Evolutionary conservation across 2,113 vertebrate species (phyloP), one percentile per base, ranked within the genome.

Genomic region (Fulica atra): DNA sequence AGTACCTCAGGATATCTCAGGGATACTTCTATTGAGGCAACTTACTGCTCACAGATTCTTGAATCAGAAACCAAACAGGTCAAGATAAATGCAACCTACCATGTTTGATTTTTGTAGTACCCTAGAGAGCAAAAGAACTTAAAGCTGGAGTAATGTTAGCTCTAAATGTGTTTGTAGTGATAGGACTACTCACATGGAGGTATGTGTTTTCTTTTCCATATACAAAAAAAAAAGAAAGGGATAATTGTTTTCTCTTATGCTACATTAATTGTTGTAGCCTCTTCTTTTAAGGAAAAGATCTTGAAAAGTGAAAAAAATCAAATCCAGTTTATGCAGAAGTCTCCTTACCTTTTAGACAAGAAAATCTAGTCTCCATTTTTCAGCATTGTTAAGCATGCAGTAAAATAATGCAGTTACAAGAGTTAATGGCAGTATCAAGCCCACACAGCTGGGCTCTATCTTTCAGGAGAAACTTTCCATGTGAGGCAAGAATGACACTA

Each of bases 381-480:
- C 66, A 74, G 60, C 63, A 33, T 71, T 89, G 76, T 87, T 93
- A 87, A 92, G 38, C 26, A 68, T 60, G 86, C 71, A 56, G 68
- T 82, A 82, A 92, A 90, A 88, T 77, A 90, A 68, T 78, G 66
- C 71, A 70, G 20, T 60, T 95, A 78, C 38, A 44, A 76, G 71
- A 81, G 54, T 64, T 88, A 89, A 89, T 92, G 82, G 54, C 60
- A 54, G 46, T 91, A 95, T 95, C 92, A 89, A 92, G 66, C 78
- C 85, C 89, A 71, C 94, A 63, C 88, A 93, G 78, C 61, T 89
- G 96, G 68, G 21, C 79, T 87, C 5, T 69, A 9, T 84, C 53
- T 88, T 95, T 93, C 84, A 76, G 91, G 86, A 84, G 46, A 73
- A 95, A 68, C 65, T 84, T 96, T 89, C 80, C 73, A 65, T 93